Evolutionary conservation across 2,888 invertebrate species (phyloP), one percentile per base, ranked within the genome.

Genomic region (Drosophila anomalata): DNA sequence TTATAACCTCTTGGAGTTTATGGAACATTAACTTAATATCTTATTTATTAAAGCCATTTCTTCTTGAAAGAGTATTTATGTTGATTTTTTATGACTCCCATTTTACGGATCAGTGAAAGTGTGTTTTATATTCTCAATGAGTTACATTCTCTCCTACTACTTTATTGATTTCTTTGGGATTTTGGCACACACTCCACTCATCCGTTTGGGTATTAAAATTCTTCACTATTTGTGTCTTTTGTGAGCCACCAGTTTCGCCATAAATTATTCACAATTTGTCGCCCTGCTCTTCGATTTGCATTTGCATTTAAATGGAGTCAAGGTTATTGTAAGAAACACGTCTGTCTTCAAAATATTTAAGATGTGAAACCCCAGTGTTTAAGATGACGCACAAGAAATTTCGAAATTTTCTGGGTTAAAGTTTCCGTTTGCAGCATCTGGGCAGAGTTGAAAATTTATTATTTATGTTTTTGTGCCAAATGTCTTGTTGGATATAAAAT

Each of bases 401-500:
- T 75, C 53, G 29, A 66, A 77, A 77, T 55, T 46, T 22, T 22
- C 47, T 52, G 51, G 41, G 46, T 65, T 58, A 53, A 65, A 73
- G 42, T 56, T n/a, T 17, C 12, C 9, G 33, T 36, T 44, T 11
- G 60, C 55, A 59, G 41, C 50, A 63, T 73, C 41, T 69, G 62
- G 70, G 50, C 68, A 52, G 63, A 61, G 41, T 62, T 54, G 20
- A 48, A 72, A 67, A 69, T 76, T 73, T 76, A 82, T 79, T 82
- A 85, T 77, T 85, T 85, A 82, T 82, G 66, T 53, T 76, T 54
- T 42, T 47, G 56, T 47, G 75, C 70, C 76, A 78, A 85, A 75
- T 85, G 78, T 78, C 78, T 79, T 77, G 81, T 75, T 51, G 74
- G 71, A 73, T 76, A 81, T 86, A 76, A 84, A 76, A 84, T 80